Conservation (phyloP, 2,113 vertebrate genomes). For the Sterrhoptilus dennistouni region DNA sequence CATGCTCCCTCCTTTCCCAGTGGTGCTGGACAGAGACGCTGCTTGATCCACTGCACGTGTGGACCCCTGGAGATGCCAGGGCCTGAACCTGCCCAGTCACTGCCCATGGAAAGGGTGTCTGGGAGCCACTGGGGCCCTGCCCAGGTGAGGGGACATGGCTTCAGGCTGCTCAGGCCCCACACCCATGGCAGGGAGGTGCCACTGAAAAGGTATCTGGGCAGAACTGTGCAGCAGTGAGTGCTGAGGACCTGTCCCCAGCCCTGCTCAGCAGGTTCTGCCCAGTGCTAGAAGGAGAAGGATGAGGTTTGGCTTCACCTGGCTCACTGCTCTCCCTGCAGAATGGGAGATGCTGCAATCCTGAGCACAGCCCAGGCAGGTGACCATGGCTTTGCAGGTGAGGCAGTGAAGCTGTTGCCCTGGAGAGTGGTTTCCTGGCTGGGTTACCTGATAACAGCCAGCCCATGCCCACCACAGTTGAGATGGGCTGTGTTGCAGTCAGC, state of each 20-base stretch:
- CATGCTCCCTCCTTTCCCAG: fast-evolving
- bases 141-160: neutral
- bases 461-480: neutral
- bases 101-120: fast-evolving
- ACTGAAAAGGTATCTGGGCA: neutral
- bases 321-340: neutral
- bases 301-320: neutral
- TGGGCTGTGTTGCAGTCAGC: neutral
- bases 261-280: neutral
- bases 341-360: fast-evolving
- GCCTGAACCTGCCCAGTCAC: neutral
- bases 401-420: neutral
- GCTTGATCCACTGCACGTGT: fast-evolving
- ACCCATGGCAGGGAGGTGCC: too few relatives aligned
- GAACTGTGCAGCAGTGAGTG: neutral
- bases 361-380: neutral
- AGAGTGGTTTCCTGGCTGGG: neutral
- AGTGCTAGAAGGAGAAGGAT: neutral
- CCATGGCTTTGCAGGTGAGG: neutral
- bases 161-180: neutral
- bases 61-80: neutral
- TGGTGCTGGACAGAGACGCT: neutral
- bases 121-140: neutral
- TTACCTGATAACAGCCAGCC: neutral
- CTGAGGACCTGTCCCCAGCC: neutral